Conservation (phyloP, 2,888 invertebrate genomes). For the Heliconius cydno region DNA sequence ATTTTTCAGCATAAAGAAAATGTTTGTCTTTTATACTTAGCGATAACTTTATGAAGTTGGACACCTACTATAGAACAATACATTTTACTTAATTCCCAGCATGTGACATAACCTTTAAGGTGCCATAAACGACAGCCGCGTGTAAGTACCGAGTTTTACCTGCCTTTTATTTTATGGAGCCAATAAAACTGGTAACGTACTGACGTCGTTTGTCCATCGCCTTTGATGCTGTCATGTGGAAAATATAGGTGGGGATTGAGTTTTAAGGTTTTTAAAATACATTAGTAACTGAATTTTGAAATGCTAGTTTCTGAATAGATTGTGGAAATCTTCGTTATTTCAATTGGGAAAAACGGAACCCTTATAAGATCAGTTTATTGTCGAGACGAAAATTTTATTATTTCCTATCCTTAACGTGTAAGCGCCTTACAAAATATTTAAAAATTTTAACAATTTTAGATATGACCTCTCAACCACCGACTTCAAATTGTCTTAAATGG, state of each 20-base stretch:
- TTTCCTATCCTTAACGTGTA: too few relatives aligned
- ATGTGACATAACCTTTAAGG: conserved; percentile 38
- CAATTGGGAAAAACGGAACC: too few relatives aligned
- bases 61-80: not conserved
- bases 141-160: conserved; percentile 43
- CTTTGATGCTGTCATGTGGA: conserved; percentile 46
- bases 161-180: conserved; percentile 63
- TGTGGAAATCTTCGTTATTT: not conserved
- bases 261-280: conserved; percentile 33
- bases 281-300: not conserved
- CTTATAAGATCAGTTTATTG: too few relatives aligned
- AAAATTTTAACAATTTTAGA: not conserved
- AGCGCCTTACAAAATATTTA: too few relatives aligned
- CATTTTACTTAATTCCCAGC: conserved; percentile 38
- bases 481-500: not conserved
- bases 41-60: too few relatives aligned
- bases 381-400: too few relatives aligned
- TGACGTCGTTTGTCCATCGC: conserved; percentile 50
- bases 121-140: conserved; percentile 41
- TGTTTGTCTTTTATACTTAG: too few relatives aligned
- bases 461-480: not conserved
- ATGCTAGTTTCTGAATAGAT: not conserved
- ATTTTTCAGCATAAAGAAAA: too few relatives aligned
- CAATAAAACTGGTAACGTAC: conserved; percentile 57
- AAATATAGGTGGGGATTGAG: conserved; percentile 43